Conservation (phyloP, 2,888 invertebrate genomes). For the Zonitis immaculata region DNA sequence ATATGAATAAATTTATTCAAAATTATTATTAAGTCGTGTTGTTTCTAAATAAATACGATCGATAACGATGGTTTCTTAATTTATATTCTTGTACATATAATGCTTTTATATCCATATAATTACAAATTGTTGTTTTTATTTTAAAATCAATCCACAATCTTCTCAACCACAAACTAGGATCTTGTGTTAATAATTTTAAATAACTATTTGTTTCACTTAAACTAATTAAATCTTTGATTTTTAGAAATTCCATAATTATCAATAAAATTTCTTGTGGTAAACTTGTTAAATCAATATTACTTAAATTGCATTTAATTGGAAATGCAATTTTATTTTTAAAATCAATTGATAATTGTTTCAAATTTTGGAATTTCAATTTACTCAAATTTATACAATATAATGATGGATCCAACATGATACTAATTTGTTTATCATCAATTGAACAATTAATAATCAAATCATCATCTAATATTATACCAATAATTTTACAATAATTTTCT, state of each 20-base stretch:
- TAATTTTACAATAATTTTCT: conserved; percentile 29
- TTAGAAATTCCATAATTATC: conserved; percentile 35
- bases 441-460: conserved; percentile 42
- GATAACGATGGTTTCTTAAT: too few relatives aligned
- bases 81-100: not conserved
- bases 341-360: conserved; percentile 35
- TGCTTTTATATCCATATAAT: not conserved
- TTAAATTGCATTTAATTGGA: conserved; percentile 35
- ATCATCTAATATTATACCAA: conserved; percentile 31
- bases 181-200: conserved; percentile 29
- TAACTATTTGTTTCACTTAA: conserved; percentile 32
- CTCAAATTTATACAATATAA: conserved; percentile 34
- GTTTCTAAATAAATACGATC: too few relatives aligned
- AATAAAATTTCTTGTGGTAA: conserved; percentile 46
- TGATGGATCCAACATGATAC: conserved; percentile 36
- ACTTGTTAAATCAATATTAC: conserved; percentile 34
- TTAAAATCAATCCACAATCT: conserved; percentile 7
- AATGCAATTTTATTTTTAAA: conserved; percentile 41
- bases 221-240: conserved; percentile 22
- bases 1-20: too few relatives aligned
- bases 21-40: too few relatives aligned
- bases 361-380: conserved; percentile 33
- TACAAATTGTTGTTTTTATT: not conserved
- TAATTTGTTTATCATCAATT: conserved; percentile 24
- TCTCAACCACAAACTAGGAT: conserved; percentile 25